phyloP scores from a whole-genome alignment of 2,888 invertebrate genomes.

The Anaspis maculata region DNA sequence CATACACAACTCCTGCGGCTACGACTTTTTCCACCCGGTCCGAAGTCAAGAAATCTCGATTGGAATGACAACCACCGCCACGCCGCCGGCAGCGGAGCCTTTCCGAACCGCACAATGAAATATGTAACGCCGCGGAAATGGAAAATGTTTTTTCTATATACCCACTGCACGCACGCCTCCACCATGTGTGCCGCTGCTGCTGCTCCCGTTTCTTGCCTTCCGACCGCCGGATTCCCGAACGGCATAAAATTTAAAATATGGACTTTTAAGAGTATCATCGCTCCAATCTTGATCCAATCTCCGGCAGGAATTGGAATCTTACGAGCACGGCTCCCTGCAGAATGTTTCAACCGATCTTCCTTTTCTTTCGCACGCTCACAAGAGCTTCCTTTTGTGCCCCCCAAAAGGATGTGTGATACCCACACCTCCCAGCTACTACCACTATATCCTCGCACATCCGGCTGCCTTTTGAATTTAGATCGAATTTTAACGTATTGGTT shows the following conservation, averaged over 20 bases:
- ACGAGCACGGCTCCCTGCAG: constrained; percentile 12
- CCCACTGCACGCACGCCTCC: no score
- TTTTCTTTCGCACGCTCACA: constrained; percentile 1
- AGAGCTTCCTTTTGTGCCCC: no score
- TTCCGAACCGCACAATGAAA: no score
- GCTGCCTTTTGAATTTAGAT: constrained; percentile 11
- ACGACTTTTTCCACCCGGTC: no score
- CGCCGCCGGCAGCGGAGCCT: no score
- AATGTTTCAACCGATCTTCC: constrained; percentile 13
- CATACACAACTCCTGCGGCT: no score
- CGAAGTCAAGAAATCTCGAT: no score
- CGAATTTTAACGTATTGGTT: constrained; percentile 10
- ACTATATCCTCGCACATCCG: background rate
- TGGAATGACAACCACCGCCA: no score
- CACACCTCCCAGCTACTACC: background rate
- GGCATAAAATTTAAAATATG: constrained; percentile 15
- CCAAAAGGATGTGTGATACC: no score
- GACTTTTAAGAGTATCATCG: constrained; percentile 16
- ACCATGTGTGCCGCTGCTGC: background rate
- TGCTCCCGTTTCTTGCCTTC: constrained; percentile 5
- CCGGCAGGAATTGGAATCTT: constrained; percentile 13
- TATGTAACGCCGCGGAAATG: no score
- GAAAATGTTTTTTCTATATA: no score
- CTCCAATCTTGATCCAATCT: constrained; percentile 16
- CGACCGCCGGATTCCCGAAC: constrained; percentile 6